Base-by-base conservation (phyloP, 2,797 vertebrate genomes). In the Halcyon badia region DNA sequence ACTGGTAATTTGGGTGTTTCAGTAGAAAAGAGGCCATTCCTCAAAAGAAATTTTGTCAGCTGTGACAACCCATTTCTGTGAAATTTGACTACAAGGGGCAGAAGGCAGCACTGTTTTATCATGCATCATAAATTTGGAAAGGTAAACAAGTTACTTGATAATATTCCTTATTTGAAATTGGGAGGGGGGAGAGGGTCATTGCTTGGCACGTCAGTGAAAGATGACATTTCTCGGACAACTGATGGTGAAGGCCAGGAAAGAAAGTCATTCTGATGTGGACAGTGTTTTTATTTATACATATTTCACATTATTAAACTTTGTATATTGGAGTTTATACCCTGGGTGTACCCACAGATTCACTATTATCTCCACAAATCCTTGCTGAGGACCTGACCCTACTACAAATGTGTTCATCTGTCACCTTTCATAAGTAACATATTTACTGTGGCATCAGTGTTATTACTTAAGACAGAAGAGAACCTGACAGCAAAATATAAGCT, bases 1-100 rank as follows among this genome's bases (percentile, higher is more conserved):
- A 96, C 90, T 8, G 19, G 65, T 87, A 97, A 98, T 97, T 95
- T 93, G 94, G 56, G 60, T 89, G 92, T 96, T 97, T 95, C 89
- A 75, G 89, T 90, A 95, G 90, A 97, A 97, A 95, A 96, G 60
- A 96, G 77, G 44, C 77, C 77, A 96, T 98, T 95, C 85, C 75
- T 97, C 97, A 96, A 85, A 96, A 93, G 61, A 90, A 91, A 87
- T 85, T 89, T 83, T 91, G 72, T 85, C 58, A 95, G 73, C 75
- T 93, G 80, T 97, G 97, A 96, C 96, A 97, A 90, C 33, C 24
- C 25, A 77, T 95, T 93, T 96, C 79, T 46, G 58, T 83, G 73
- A 97, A 95, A 96, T 95, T 83, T 83, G 72, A 90, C 84, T 95
- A 37, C 52, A 21, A 39, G 72, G 58, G 89, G 71, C 77, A 96